phyloP scores from a whole-genome alignment of 1,140 invertebrate species.

The Conus ventricosus region DNA sequence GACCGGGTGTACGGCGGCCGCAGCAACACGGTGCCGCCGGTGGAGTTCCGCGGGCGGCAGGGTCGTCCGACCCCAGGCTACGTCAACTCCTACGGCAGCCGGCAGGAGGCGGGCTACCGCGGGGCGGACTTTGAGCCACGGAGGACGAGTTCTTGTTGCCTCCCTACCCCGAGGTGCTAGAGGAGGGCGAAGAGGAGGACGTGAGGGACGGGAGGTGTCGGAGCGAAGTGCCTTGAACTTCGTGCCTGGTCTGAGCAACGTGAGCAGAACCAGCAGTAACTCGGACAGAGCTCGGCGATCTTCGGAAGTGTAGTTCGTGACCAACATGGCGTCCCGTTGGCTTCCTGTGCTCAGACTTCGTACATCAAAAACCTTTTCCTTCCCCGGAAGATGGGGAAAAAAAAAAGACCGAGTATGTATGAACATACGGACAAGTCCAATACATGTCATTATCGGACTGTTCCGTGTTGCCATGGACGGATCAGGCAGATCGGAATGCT shows the following conservation, averaged over 20 bases:
- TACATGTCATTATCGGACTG: too few relatives aligned
- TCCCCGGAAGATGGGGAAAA: too few relatives aligned
- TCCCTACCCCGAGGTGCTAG: constrained; percentile 36
- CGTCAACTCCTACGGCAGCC: constrained; percentile 16
- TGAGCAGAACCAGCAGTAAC: not conserved
- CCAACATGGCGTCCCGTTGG: not conserved
- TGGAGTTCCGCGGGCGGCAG: constrained; percentile 21
- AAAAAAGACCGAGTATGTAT: too few relatives aligned
- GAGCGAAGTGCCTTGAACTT: constrained; percentile 41
- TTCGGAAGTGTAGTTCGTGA: not conserved
- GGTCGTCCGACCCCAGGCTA: not conserved
- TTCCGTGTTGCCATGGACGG: too few relatives aligned
- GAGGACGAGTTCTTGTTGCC: constrained; percentile 42
- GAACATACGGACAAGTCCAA: too few relatives aligned
- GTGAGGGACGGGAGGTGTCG: constrained; percentile 15
- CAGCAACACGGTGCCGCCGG: not conserved
- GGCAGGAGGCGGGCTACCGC: not conserved
- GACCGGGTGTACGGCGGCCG: not conserved
- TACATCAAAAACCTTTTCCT: too few relatives aligned
- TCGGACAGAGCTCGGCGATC: constrained; percentile 4
- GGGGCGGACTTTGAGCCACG: constrained; percentile 5
- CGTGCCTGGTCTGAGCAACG: constrained; percentile 21
- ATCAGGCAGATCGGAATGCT: too few relatives aligned
- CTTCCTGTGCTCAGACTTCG: too few relatives aligned
- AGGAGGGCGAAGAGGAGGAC: constrained; percentile 31